Conservation (phyloP, 1,140 invertebrate species). For the Branchinecta lynchi region DNA sequence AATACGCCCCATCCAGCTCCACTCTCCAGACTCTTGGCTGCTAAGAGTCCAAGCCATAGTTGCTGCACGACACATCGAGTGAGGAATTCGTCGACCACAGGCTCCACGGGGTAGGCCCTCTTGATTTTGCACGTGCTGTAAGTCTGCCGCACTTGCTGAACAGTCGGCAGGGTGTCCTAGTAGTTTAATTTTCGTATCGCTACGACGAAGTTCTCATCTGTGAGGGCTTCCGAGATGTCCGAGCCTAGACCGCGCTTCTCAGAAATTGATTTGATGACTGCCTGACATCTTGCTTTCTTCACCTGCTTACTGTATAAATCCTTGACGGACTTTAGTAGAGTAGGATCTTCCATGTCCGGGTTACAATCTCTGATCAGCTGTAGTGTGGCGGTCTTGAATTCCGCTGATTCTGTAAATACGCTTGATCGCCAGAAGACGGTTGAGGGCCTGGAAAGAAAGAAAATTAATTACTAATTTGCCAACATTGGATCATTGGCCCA, state of each 20-base stretch:
- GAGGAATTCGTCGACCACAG: background rate
- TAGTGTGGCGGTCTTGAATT: background rate
- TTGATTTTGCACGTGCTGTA: background rate
- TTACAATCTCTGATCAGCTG: background rate
- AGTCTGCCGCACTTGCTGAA: background rate
- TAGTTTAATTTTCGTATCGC: background rate
- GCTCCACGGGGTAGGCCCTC: conserved; percentile 2
- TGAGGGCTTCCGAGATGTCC: conserved; percentile 3
- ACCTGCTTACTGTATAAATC: background rate
- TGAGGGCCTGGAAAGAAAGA: conserved; percentile 8
- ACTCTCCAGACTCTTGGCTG: background rate
- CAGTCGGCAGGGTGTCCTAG: background rate
- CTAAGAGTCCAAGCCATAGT: background rate
- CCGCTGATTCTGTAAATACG: background rate
- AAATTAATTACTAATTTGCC: background rate
- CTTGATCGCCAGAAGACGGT: conserved; percentile 5
- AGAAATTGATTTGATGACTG: background rate
- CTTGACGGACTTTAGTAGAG: background rate
- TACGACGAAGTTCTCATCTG: background rate
- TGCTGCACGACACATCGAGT: background rate
- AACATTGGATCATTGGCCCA: too few relatives aligned
- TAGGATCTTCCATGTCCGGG: background rate
- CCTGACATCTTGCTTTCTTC: background rate
- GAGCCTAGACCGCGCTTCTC: conserved; percentile 4
- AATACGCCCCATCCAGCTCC: background rate